Base-by-base conservation (phyloP, 1,140 invertebrate species). In the Gryllus bimaculatus region DNA sequence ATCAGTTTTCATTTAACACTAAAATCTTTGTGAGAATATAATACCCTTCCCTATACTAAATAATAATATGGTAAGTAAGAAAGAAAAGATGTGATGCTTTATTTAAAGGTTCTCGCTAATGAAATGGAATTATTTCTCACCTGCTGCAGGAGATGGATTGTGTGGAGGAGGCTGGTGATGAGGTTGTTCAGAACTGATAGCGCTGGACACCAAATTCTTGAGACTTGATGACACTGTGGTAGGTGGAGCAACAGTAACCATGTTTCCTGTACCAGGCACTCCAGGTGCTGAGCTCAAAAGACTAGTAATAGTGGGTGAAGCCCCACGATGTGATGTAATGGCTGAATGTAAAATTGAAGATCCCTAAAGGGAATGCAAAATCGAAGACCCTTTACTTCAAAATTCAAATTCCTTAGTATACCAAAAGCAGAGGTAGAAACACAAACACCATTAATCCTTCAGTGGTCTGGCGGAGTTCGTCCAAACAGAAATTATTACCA, bases 241-340 rank as follows among this genome's bases (percentile, higher is more conserved):
- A 73, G 80, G 74, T n/a, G 79, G 75, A 21, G 79, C 48, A n/a
- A 48, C 47, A 13, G 73, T 47, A 12, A 47, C 21, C 8, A 18
- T 18, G 12, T 20, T 8, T 0, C 39, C 76, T 48, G 76, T 18
- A 3, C 47, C 76, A 15, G 86, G 82, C 26, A 87, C 81, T 78
- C 86, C 74, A 86, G 88, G 84, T 81, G 87, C 87, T 0, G 89
- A 88, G 78, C 87, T 88, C 47, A 90, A 83, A 74, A 90, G 83
- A 81, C 88, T 90, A 8, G 89, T 86, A 79, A 90, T 89, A 15
- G 88, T 90, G 8, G 89, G 88, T 73, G 88, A 88, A 7, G 82
- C 84, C 7, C 84, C 84, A 79, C 87, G 85, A 8, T 83, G 84
- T 7, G 85, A 83, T 20, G 84, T 84, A 12, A 83, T 83, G 6